Evolutionary conservation across 2,797 vertebrate species (phyloP).

Genomic region (Gymnocypris eckloni): DNA sequence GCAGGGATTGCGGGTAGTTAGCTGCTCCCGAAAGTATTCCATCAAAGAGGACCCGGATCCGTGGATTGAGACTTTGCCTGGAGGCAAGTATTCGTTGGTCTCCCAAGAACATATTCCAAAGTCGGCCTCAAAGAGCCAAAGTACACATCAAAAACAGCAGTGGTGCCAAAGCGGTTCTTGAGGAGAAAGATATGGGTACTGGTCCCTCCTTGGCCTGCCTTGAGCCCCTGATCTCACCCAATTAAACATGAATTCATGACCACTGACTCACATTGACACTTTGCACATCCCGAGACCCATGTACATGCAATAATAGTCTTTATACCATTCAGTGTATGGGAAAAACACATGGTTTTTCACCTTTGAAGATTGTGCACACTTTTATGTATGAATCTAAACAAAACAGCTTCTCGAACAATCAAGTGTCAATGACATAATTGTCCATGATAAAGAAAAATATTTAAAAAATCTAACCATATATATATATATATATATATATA

Average conservation of each 20-base stretch:
- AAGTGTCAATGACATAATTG: neutral
- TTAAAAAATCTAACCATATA: neutral
- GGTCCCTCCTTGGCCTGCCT: slow-evolving; percentile 75
- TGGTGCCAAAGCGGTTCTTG: slow-evolving; percentile 81
- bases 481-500: too few relatives aligned
- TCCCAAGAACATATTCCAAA: slow-evolving; percentile 87
- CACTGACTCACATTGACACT: slow-evolving; percentile 58
- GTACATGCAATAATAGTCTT: neutral
- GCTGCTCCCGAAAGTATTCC: slow-evolving; percentile 84
- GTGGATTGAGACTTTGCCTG: slow-evolving; percentile 84
- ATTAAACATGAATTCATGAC: slow-evolving; percentile 82
- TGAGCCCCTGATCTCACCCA: slow-evolving; percentile 82
- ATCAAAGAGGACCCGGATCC: slow-evolving; percentile 84
- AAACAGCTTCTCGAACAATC: neutral
- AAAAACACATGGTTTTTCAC: neutral
- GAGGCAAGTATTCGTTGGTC: slow-evolving; percentile 83
- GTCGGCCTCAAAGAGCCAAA: slow-evolving; percentile 83
- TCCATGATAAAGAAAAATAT: neutral
- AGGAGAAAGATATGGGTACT: slow-evolving; percentile 78
- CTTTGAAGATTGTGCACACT: neutral
- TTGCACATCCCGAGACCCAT: slow-evolving; percentile 9
- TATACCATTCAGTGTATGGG: neutral
- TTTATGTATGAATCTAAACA: neutral
- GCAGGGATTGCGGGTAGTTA: slow-evolving; percentile 70
- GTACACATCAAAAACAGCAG: slow-evolving; percentile 85